phyloP scores from a whole-genome alignment of 1,140 invertebrate species.

The Sarcophaga peregrina region DNA sequence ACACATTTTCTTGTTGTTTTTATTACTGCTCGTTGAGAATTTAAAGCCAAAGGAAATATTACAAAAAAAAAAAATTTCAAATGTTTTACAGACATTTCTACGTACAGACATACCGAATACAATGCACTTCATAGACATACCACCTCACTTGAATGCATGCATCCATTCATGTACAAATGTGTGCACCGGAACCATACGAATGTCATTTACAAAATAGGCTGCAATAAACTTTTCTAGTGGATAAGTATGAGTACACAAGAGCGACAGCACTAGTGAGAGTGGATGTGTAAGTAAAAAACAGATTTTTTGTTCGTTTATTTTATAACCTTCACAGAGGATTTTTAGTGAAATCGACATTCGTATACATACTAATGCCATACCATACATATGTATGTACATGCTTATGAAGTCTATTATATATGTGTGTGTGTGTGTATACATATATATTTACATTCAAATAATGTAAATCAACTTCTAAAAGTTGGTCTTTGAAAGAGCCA shows the following conservation, averaged over 20 bases:
- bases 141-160: too few species aligned
- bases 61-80: not conserved
- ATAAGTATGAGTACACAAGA: not conserved
- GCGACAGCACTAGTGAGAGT: too few species aligned
- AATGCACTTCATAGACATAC: too few species aligned
- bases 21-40: not conserved
- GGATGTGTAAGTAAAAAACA: not conserved
- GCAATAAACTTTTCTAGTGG: constrained; percentile 12
- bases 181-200: constrained; percentile 17
- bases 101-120: not conserved
- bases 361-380: not conserved
- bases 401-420: not conserved
- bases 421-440: not conserved
- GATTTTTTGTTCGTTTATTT: not conserved
- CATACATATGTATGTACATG: not conserved
- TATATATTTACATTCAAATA: not conserved
- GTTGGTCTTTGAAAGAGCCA: not conserved
- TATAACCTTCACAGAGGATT: constrained; percentile 8
- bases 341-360: not conserved
- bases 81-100: too few species aligned
- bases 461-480: not conserved
- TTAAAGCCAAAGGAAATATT: not conserved
- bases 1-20: not conserved
- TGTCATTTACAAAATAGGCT: constrained; percentile 17
- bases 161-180: not conserved